Evolutionary conservation across 1,140 invertebrate species (phyloP), one percentile per base, ranked within the genome.

Genomic region (Planococcus citri): DNA sequence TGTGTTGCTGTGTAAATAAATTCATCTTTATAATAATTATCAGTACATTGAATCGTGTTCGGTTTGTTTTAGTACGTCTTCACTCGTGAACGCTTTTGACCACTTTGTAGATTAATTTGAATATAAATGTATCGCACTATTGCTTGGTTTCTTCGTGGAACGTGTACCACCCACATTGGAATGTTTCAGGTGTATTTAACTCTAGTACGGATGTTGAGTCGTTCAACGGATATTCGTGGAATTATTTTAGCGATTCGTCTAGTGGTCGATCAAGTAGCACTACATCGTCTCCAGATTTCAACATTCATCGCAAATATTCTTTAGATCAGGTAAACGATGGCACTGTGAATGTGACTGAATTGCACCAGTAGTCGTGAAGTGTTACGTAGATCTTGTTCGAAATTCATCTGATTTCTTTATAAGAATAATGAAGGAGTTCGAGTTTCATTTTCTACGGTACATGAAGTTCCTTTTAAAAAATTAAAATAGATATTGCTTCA

Each of bases 321-420:
- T 64, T 64, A 21, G 60, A 64, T 64, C 60, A 64, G 60, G 60
- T 64, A 64, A 64, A 25, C 4, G 4, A 51, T 14, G 17, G 41
- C 41, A 51, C 41, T 2, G 17, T 17, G 41, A 9, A 17, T 33
- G 3, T 3, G 29, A 6, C 3, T 33, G 29, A 33, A 12, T 33
- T 33, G 29, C 29, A 33, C 29, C 4, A 33, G 3, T 33, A 12
- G 4, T 33, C 12, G 29, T 33, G 29, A 33, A 6, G 29, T 33
- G 29, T 12, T n/a, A n/a, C n/a, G n/a, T n/a, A n/a, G n/a, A n/a
- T n/a, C n/a, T n/a, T n/a, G n/a, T n/a, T n/a, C n/a, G n/a, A n/a
- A n/a, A n/a, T n/a, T n/a, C n/a, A n/a, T n/a, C n/a, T n/a, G n/a
- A n/a, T n/a, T n/a, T n/a, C n/a, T n/a, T n/a, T n/a, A n/a, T n/a